Evolutionary conservation across 2,797 vertebrate species (phyloP).

Genomic region (Scarus forsteni): DNA sequence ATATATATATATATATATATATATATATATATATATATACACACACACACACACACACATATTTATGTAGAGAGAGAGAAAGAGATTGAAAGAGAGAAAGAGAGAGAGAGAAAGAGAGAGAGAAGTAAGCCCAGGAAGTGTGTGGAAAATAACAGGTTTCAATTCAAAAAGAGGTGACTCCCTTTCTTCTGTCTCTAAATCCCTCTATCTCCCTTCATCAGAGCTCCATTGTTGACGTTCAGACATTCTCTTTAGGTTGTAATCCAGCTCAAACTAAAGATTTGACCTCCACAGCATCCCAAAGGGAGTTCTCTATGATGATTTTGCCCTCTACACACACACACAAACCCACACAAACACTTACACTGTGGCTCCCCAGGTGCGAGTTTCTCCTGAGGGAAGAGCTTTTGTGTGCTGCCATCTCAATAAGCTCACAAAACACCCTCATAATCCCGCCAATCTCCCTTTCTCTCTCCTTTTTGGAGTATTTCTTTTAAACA

Average conservation of each 20-base stretch:
- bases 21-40: too few species aligned
- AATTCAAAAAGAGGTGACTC: conserved; percentile 70
- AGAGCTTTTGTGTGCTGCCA: conserved; percentile 75
- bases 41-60: too few species aligned
- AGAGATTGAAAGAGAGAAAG: too few species aligned
- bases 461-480: conserved; percentile 29
- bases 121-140: conserved; percentile 57
- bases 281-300: conserved; percentile 59
- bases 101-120: conserved; percentile 10
- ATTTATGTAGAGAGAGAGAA: background rate
- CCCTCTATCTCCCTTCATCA: conserved; percentile 60
- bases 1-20: too few species aligned
- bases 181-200: conserved; percentile 65
- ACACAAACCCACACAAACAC: conserved; percentile 37
- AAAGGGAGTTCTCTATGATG: conserved; percentile 45
- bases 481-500: conserved; percentile 25
- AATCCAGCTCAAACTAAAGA: conserved; percentile 66
- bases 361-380: conserved; percentile 67
- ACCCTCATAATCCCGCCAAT: conserved; percentile 76
- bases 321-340: conserved; percentile 35
- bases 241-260: conserved; percentile 74
- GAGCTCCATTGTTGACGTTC: conserved; percentile 64
- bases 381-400: conserved; percentile 77
- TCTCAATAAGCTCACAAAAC: conserved; percentile 76
- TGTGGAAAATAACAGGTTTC: conserved; percentile 74